Percentiles rank a stretch among this genome's conserved stretches.
These are phyloP conservation scores for Pipistrellus pipistrellus DNA, from an alignment of 2,797 vertebrate genomes.

Conservation along the genomic window DNA sequence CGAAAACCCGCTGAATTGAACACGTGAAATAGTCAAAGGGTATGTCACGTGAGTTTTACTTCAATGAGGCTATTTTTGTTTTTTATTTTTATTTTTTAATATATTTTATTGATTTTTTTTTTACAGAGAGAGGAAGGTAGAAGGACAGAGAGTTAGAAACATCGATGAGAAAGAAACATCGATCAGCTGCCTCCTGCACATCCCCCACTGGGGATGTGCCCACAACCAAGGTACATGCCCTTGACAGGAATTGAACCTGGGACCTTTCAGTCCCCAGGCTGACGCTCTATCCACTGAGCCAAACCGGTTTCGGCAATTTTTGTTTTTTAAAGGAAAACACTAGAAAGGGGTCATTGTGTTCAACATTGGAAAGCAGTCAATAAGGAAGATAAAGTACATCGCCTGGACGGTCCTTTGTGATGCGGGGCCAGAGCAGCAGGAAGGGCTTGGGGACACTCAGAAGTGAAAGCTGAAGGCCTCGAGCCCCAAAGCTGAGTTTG, in stretches of 20 bases:
- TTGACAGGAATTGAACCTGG: too few relatives aligned
- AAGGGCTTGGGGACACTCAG: neutral
- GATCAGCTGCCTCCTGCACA: too few relatives aligned
- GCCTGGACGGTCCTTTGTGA: neutral
- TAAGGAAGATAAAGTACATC: neutral
- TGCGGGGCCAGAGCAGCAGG: rapidly evolving
- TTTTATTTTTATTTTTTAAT: too few relatives aligned
- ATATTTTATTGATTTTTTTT: too few relatives aligned
- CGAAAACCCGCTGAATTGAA: neutral
- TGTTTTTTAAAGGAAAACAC: neutral
- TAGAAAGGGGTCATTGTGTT: too few relatives aligned
- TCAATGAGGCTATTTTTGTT: neutral
- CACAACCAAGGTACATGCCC: too few relatives aligned
- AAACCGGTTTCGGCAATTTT: neutral
- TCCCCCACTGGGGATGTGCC: too few relatives aligned
- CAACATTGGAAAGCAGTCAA: neutral
- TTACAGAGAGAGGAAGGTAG: too few relatives aligned
- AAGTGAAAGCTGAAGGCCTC: neutral
- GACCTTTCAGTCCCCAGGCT: too few relatives aligned
- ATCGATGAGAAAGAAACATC: too few relatives aligned
- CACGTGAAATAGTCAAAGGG: rapidly evolving
- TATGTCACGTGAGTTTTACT: neutral
- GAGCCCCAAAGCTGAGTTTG: neutral
- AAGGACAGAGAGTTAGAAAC: too few relatives aligned
- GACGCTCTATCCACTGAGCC: too few relatives aligned